Percentiles rank a stretch among this genome's conserved stretches.
Evolutionary conservation across 2,113 vertebrate species (phyloP).

Genomic region (Dissostichus mawsoni): DNA sequence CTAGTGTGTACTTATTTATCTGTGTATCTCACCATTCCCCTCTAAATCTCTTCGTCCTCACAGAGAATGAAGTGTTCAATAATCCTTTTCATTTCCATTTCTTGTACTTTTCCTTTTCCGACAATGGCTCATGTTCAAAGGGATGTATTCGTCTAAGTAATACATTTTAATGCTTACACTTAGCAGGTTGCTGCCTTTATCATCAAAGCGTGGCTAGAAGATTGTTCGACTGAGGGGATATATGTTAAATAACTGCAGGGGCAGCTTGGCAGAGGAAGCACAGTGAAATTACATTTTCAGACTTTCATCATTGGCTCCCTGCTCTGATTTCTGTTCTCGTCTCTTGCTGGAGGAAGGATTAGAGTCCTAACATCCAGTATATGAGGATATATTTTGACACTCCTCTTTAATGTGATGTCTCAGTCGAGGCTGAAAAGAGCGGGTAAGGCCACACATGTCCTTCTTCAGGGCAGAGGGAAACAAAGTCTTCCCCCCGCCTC

Average conservation of each 20-base stretch:
- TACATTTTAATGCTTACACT: constrained; percentile 81
- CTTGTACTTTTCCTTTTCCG: constrained; percentile 63
- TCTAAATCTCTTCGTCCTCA: constrained; percentile 52
- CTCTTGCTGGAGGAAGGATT: constrained; percentile 58
- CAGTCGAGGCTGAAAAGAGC: constrained; percentile 44
- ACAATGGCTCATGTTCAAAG: constrained; percentile 80
- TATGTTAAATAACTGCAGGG: constrained; percentile 75
- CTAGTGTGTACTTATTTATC: constrained; percentile 25
- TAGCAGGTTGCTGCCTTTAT: constrained; percentile 79
- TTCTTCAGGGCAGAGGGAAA: constrained; percentile 12
- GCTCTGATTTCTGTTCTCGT: constrained; percentile 62
- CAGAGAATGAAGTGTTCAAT: constrained; percentile 66
- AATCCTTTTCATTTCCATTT: constrained; percentile 77
- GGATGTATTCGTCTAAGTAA: constrained; percentile 81
- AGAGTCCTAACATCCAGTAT: constrained; percentile 41
- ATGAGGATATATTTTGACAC: constrained; percentile 44
- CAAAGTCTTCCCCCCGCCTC: not conserved
- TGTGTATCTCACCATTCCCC: constrained; percentile 32
- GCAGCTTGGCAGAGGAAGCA: constrained; percentile 59
- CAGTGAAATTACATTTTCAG: constrained; percentile 74
- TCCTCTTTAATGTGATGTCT: constrained; percentile 57
- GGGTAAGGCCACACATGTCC: constrained; percentile 4
- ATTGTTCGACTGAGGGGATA: constrained; percentile 63
- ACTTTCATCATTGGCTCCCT: constrained; percentile 71
- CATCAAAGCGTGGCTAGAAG: constrained; percentile 75